phyloP scores from a whole-genome alignment of 2,113 vertebrate species.

The Anthoscopus minutus region DNA sequence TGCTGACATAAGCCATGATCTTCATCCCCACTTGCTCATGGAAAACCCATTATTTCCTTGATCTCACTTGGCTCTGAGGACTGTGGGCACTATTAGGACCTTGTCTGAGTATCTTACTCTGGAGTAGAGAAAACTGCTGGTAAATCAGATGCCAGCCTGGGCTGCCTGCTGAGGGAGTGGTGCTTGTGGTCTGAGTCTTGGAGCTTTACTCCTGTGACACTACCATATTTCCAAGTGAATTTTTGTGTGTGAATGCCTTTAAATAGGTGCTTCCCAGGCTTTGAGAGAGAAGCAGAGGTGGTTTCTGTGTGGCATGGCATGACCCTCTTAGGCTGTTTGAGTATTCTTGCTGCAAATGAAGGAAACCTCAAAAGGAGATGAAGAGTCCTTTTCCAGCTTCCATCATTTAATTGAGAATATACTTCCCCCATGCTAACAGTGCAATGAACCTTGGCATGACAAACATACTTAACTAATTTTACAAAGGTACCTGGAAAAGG shows the following conservation, averaged over 20 bases:
- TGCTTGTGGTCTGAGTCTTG: accelerated
- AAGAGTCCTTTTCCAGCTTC: neutral
- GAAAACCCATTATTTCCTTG: neutral
- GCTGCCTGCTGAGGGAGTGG: neutral
- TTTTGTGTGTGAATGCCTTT: neutral
- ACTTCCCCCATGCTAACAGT: neutral
- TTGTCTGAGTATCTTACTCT: neutral
- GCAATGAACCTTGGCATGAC: neutral
- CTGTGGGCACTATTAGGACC: neutral
- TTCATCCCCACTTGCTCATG: neutral
- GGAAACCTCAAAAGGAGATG: neutral
- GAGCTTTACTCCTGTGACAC: neutral
- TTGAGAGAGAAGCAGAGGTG: neutral
- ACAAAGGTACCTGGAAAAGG: neutral
- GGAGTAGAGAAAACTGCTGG: neutral
- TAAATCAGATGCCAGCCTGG: neutral
- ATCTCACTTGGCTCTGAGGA: neutral
- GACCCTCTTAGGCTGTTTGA: neutral
- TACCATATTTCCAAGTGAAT: neutral
- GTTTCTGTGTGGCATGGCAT: neutral
- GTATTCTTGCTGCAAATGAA: neutral
- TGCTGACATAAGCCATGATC: neutral
- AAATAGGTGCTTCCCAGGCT: neutral
- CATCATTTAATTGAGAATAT: neutral
- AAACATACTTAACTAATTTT: neutral